Percentiles rank a stretch among this genome's conserved stretches.
These are phyloP conservation scores for Actinopyga echinites DNA, from an alignment of 53 echinoderm and acorn worm genomes.

Conservation along the genomic window DNA sequence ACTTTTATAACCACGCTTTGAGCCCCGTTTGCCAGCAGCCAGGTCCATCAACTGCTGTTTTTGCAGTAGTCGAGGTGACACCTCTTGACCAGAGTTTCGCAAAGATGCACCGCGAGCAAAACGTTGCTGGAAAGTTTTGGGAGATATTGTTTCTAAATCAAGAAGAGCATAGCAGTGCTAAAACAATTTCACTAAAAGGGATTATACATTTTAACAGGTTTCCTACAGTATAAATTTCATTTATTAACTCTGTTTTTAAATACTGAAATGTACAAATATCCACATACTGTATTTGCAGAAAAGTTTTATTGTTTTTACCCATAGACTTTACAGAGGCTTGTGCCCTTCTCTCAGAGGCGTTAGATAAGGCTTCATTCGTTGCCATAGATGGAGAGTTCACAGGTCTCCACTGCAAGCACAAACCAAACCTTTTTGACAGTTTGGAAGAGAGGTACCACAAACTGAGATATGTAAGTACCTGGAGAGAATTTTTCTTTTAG, in stretches of 20 bases:
- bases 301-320: neutral
- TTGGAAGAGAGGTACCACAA: conserved; percentile 83
- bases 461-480: conserved; percentile 64
- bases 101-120: conserved; percentile 79
- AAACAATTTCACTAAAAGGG: no score
- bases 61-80: conserved; percentile 57
- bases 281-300: no score
- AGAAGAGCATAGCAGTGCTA: no score
- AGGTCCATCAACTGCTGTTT: conserved; percentile 85
- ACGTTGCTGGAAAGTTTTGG: conserved; percentile 70
- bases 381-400: conserved; percentile 97
- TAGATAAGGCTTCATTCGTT: conserved; percentile 78
- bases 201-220: no score
- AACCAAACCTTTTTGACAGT: conserved; percentile 72
- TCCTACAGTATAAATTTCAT: no score
- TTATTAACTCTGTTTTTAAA: no score
- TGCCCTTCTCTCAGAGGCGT: conserved; percentile 52
- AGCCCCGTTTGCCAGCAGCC: conserved; percentile 52
- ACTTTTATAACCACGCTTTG: conserved; percentile 30
- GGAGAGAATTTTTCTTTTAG: neutral
- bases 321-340: conserved; percentile 83
- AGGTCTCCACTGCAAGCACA: conserved; percentile 69
- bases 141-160: no score
- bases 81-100: conserved; percentile 74
- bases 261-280: no score